These are phyloP conservation scores for Epinephelus cyanopodus DNA, from an alignment of 2,113 vertebrate species.

Conservation along the genomic window DNA sequence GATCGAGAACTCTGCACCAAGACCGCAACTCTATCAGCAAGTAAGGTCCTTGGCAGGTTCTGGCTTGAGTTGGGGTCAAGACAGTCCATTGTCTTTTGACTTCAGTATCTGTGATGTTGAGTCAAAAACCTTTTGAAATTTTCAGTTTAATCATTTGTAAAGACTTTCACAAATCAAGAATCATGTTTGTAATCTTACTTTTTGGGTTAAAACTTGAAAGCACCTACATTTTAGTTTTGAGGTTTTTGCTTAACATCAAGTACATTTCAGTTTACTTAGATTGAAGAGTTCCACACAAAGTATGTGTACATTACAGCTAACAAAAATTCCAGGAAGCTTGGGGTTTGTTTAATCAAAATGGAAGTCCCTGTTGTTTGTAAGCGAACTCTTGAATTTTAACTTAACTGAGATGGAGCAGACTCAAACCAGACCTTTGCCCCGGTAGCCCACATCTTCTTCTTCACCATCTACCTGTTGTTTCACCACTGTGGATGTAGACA, in stretches of 20 bases:
- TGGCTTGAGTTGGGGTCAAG: slow-evolving; percentile 63
- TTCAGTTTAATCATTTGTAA: not conserved
- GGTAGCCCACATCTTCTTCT: slow-evolving; percentile 14
- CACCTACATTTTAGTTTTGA: not conserved
- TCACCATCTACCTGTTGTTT: slow-evolving; percentile 57
- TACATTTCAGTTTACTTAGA: not conserved
- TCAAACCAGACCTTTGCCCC: slow-evolving; percentile 53
- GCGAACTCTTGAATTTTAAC: not conserved
- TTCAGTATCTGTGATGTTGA: not conserved
- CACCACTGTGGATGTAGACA: slow-evolving; percentile 68
- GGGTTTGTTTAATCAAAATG: not conserved
- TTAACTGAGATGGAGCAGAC: slow-evolving; percentile 25
- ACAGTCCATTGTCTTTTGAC: not conserved
- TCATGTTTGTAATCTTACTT: not conserved
- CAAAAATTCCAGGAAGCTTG: too few species aligned
- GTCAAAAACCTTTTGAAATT: not conserved
- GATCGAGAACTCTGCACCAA: slow-evolving; percentile 99
- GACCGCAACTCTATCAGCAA: slow-evolving; percentile 99
- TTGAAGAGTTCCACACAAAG: not conserved
- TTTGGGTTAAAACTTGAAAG: not conserved
- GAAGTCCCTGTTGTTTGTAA: not conserved
- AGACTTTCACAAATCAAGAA: not conserved
- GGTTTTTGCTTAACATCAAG: not conserved
- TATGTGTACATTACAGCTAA: not conserved
- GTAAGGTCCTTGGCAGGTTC: slow-evolving; percentile 91